Percentiles rank a stretch among this genome's conserved stretches.
These are phyloP conservation scores for Tuta absoluta DNA, from an alignment of 2,888 invertebrate genomes.

Conservation along the genomic window DNA sequence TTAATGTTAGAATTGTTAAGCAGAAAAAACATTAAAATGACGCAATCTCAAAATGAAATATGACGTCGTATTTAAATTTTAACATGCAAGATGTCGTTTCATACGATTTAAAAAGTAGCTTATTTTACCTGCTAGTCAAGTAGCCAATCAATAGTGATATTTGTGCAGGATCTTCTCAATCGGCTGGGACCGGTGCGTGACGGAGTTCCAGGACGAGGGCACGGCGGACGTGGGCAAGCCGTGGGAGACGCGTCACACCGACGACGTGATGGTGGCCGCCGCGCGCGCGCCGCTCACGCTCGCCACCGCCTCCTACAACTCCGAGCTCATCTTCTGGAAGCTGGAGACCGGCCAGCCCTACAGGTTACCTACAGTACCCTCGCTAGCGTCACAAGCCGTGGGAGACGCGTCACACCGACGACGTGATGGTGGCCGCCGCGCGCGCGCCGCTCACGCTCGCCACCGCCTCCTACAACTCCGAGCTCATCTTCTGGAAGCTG, in stretches of 20 bases:
- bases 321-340: constrained; percentile 91
- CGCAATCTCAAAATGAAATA: no score
- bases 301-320: constrained; percentile 88
- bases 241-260: constrained; percentile 87
- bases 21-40: no score
- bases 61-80: no score
- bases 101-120: no score
- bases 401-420: background rate
- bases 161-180: constrained; percentile 82
- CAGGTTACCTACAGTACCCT: constrained; percentile 55
- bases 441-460: no score
- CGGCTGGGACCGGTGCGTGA: constrained; percentile 89
- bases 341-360: constrained; percentile 90
- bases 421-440: no score
- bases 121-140: no score
- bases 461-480: no score
- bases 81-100: no score
- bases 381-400: background rate
- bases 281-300: constrained; percentile 84
- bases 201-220: constrained; percentile 82
- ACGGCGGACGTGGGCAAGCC: constrained; percentile 81
- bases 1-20: no score
- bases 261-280: constrained; percentile 88
- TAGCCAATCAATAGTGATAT: no score
- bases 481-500: no score